Evolutionary conservation across 2,888 invertebrate genomes (phyloP).

Genomic region (Phragmatobia fuliginosa): DNA sequence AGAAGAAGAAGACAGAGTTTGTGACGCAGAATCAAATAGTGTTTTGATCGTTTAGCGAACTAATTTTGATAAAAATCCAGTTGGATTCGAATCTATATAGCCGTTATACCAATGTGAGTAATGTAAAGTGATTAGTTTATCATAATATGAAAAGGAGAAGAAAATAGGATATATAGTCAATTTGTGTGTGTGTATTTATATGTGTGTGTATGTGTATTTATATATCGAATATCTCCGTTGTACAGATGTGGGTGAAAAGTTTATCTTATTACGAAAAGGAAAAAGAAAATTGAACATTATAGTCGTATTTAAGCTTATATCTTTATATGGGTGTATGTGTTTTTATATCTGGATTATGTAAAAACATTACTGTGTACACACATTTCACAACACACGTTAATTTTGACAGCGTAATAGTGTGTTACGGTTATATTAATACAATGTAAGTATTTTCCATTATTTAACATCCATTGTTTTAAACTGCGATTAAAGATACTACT

Average conservation of each 20-base stretch:
- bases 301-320: neutral
- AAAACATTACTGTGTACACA: neutral
- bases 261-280: neutral
- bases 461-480: conserved; percentile 16
- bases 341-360: neutral
- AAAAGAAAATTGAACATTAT: neutral
- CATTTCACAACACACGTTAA: neutral
- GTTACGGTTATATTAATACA: neutral
- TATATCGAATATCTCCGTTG: neutral
- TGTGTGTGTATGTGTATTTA: neutral
- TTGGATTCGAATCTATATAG: neutral
- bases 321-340: neutral
- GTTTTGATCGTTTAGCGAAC: neutral
- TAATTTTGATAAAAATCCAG: neutral
- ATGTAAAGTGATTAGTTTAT: neutral
- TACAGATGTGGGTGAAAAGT: neutral
- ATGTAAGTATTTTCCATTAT: neutral
- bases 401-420: neutral
- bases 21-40: neutral
- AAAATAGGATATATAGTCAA: neutral
- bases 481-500: conserved; percentile 5
- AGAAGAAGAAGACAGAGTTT: neutral
- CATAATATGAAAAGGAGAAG: neutral
- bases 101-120: neutral
- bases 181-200: neutral